Conservation (phyloP, 1,140 invertebrate genomes). For the Microvelia longipes region DNA sequence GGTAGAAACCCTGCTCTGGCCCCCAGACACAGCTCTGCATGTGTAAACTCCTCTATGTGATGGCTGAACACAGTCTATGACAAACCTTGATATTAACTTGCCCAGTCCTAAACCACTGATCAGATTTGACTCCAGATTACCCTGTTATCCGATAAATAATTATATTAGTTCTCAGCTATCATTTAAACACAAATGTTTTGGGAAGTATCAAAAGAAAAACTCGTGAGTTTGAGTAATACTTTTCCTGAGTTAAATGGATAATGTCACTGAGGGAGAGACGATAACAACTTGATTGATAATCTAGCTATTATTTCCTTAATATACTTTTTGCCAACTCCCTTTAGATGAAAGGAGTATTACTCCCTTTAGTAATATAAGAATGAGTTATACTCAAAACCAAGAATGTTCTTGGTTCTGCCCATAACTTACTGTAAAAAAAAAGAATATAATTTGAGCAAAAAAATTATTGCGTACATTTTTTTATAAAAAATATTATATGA, state of each 20-base stretch:
- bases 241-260: neutral
- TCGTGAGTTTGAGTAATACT: neutral
- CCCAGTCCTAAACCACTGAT: conserved; percentile 34
- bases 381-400: too few relatives aligned
- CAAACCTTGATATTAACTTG: conserved; percentile 44
- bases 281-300: neutral
- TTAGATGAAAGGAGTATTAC: too few relatives aligned
- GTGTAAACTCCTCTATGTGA: conserved; percentile 46
- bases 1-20: conserved; percentile 34
- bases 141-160: too few relatives aligned
- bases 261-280: neutral
- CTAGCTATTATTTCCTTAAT: neutral
- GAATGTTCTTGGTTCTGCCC: too few relatives aligned
- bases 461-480: too few relatives aligned
- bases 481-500: too few relatives aligned
- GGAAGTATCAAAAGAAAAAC: neutral
- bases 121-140: conserved; percentile 15
- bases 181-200: neutral
- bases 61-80: conserved; percentile 41
- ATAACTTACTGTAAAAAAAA: too few relatives aligned
- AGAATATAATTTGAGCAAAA: too few relatives aligned
- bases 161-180: too few relatives aligned
- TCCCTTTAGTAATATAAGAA: too few relatives aligned
- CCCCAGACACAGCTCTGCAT: conserved; percentile 50
- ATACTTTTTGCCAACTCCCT: too few relatives aligned